These are phyloP conservation scores for Vicugna pacos DNA, from an alignment of 2,113 vertebrate species.

Conservation along the genomic window DNA sequence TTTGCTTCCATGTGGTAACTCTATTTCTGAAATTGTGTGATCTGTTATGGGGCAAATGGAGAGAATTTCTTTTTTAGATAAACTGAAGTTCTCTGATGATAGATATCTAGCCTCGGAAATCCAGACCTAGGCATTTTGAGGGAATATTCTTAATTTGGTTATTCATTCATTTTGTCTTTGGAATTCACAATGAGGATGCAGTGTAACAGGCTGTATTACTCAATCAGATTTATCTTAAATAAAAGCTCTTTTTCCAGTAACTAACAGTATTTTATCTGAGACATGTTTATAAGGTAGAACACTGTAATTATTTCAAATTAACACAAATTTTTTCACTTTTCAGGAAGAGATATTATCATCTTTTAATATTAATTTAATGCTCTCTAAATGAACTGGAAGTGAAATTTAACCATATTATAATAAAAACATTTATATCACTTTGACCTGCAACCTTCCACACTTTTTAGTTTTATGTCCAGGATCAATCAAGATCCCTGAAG, in stretches of 20 bases:
- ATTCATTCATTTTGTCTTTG: conserved; percentile 34
- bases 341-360: background rate
- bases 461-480: conserved; percentile 12
- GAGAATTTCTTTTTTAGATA: conserved; percentile 30
- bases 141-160: background rate
- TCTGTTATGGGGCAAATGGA: background rate
- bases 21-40: background rate
- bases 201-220: background rate
- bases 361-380: conserved; percentile 57
- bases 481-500: background rate
- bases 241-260: conserved; percentile 26
- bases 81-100: background rate
- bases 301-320: conserved; percentile 45
- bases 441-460: background rate
- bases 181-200: background rate
- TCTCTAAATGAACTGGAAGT: conserved; percentile 14
- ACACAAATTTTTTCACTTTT: conserved; percentile 48
- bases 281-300: conserved; percentile 13
- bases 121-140: background rate
- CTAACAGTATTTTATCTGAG: conserved; percentile 9
- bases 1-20: background rate
- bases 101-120: conserved; percentile 6
- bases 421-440: conserved; percentile 51
- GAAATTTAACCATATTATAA: conserved; percentile 42
- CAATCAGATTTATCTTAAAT: conserved; percentile 29